These are phyloP conservation scores for Trichonephila clavata DNA, from an alignment of 1,140 invertebrate genomes.

Conservation along the genomic window DNA sequence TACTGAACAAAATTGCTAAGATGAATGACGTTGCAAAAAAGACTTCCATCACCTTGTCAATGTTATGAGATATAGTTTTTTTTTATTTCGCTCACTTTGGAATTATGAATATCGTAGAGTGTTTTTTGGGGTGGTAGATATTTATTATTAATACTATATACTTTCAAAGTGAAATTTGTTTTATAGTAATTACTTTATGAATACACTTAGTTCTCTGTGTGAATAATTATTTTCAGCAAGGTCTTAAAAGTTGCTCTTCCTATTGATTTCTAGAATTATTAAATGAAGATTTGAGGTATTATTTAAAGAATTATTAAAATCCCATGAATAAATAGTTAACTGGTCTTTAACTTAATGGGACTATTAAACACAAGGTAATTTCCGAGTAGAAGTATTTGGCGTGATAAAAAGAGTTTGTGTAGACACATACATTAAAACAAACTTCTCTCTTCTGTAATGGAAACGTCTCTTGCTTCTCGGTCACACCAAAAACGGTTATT, in stretches of 20 bases:
- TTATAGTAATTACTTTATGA: too few species aligned
- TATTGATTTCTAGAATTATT: not conserved
- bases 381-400: not conserved
- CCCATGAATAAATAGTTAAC: not conserved
- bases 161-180: too few species aligned
- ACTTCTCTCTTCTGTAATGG: not conserved
- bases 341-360: constrained; percentile 22
- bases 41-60: too few species aligned
- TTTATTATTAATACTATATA: too few species aligned
- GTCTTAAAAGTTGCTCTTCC: not conserved
- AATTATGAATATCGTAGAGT: too few species aligned
- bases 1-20: too few species aligned
- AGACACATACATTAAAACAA: not conserved
- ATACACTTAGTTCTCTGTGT: too few species aligned
- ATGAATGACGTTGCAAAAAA: too few species aligned
- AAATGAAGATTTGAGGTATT: not conserved
- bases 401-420: not conserved
- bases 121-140: too few species aligned
- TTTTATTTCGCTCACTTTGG: too few species aligned
- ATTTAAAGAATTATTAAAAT: not conserved
- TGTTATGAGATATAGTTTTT: too few species aligned
- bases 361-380: not conserved
- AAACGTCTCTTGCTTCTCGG: not conserved
- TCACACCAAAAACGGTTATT: not conserved
- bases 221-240: not conserved